Conservation (phyloP, 2,113 vertebrate species). For the Ptilorrhoa leucosticta region DNA sequence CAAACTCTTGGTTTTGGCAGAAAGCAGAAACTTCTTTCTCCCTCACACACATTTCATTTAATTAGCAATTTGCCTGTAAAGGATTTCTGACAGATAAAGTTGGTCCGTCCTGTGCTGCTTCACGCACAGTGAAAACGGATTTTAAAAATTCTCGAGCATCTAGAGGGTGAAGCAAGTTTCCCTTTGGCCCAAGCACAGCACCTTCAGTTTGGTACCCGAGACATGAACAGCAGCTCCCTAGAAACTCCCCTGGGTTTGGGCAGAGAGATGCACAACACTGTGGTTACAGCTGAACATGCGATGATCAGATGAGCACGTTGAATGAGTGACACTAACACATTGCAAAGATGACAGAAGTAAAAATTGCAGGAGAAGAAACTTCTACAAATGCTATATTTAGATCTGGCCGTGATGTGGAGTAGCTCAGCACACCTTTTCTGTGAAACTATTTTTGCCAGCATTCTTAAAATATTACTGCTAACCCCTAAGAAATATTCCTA, state of each 20-base stretch:
- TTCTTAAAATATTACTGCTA: slow-evolving; percentile 15
- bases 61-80: background rate
- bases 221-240: background rate
- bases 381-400: background rate
- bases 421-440: background rate
- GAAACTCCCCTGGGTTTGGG: rapidly evolving
- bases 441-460: background rate
- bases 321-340: background rate
- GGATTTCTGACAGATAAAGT: background rate
- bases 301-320: background rate
- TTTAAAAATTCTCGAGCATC: background rate
- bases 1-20: background rate
- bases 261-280: background rate
- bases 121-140: background rate
- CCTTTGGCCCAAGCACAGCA: background rate
- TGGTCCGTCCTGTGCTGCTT: background rate
- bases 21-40: background rate
- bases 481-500: background rate
- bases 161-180: background rate
- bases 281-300: background rate
- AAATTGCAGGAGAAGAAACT: background rate
- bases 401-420: background rate
- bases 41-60: background rate
- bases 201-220: rapidly evolving
- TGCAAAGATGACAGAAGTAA: background rate